Conservation (phyloP, 2,113 vertebrate genomes). For the Gopherus evgoodei region DNA sequence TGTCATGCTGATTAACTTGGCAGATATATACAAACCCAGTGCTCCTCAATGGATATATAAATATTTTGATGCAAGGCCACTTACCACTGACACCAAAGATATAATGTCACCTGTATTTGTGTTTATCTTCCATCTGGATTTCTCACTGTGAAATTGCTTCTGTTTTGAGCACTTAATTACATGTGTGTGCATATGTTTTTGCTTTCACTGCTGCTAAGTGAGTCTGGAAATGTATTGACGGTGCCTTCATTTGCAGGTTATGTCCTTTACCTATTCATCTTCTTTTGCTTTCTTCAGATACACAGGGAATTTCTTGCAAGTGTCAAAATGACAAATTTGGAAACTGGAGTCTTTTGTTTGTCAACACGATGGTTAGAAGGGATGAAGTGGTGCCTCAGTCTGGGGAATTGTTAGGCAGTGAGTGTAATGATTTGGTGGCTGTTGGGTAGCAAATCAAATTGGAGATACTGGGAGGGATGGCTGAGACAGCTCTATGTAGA, state of each 20-base stretch:
- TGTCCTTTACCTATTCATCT: neutral
- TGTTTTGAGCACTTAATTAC: slow-evolving; percentile 60
- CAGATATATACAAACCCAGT: neutral
- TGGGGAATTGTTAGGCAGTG: neutral
- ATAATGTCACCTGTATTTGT: slow-evolving; percentile 5
- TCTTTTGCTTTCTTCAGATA: neutral
- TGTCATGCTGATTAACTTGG: neutral
- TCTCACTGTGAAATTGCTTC: slow-evolving; percentile 50
- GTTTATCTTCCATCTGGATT: slow-evolving; percentile 12
- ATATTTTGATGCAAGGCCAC: neutral
- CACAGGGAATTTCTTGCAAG: neutral
- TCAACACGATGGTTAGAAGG: neutral
- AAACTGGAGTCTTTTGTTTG: neutral
- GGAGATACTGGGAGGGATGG: neutral
- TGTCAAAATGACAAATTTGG: neutral
- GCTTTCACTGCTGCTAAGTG: neutral
- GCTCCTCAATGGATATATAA: neutral
- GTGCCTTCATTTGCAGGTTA: slow-evolving; percentile 26
- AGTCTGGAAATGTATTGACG: slow-evolving; percentile 10
- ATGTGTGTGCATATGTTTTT: slow-evolving; percentile 15
- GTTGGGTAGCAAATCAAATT: neutral
- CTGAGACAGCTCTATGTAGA: neutral
- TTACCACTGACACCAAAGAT: neutral
- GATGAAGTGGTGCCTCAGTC: neutral
- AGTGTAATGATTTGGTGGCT: neutral